Conservation (phyloP, 2,797 vertebrate species). For the Micromesistius poutassou region DNA sequence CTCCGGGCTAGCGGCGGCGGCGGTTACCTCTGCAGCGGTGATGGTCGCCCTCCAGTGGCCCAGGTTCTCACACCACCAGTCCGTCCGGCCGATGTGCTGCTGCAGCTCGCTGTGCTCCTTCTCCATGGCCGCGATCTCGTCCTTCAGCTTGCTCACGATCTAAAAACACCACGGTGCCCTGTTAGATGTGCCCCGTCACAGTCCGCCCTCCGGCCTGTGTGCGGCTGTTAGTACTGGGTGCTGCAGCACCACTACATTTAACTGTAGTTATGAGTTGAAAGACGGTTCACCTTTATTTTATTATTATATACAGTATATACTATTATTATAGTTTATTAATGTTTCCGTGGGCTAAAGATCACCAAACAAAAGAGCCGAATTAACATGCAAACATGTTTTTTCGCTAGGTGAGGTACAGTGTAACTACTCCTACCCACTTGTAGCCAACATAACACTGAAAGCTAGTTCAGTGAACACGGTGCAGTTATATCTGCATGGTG, state of each 20-base stretch:
- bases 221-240: background rate
- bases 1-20: background rate
- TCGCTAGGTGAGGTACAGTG: too few species aligned
- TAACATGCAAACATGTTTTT: background rate
- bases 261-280: too few species aligned
- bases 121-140: constrained; percentile 92
- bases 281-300: too few species aligned
- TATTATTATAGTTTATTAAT: background rate
- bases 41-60: constrained; percentile 91
- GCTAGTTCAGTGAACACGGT: too few species aligned
- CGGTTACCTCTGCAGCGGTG: constrained; percentile 81
- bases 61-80: constrained; percentile 98
- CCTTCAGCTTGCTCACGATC: constrained; percentile 92
- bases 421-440: background rate
- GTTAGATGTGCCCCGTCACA: background rate
- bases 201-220: background rate
- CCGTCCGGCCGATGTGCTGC: constrained; percentile 89
- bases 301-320: too few species aligned
- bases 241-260: too few species aligned
- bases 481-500: too few species aligned
- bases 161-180: constrained; percentile 36
- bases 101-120: constrained; percentile 91
- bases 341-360: background rate
- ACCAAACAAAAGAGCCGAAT: background rate
- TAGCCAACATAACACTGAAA: background rate